Percentiles rank a stretch among this genome's conserved stretches.
Evolutionary conservation across 2,888 invertebrate genomes (phyloP).

Genomic region (Folsomia manolachei): DNA sequence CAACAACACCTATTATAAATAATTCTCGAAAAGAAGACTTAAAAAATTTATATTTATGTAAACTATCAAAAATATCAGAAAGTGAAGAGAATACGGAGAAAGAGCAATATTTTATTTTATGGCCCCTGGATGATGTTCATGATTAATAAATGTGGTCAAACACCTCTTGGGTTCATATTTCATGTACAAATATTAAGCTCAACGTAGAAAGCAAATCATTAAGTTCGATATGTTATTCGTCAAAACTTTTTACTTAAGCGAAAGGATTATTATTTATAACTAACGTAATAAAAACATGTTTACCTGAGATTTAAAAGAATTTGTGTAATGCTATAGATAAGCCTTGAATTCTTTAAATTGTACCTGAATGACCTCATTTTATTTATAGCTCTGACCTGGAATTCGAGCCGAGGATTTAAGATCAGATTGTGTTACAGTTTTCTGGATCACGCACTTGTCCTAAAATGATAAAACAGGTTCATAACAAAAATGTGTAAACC

Average conservation of each 20-base stretch:
- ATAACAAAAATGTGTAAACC: no score
- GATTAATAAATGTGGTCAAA: not conserved
- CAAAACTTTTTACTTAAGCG: not conserved
- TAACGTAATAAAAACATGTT: not conserved
- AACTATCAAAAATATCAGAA: not conserved
- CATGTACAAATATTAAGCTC: not conserved
- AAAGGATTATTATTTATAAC: slow-evolving; percentile 4
- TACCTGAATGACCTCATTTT: not conserved
- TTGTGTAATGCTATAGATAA: not conserved
- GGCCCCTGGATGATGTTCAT: not conserved
- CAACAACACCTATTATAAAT: not conserved
- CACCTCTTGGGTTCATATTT: not conserved
- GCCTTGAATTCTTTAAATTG: no score
- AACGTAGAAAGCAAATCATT: slow-evolving; percentile 6
- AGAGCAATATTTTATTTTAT: slow-evolving; percentile 1
- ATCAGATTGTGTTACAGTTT: no score
- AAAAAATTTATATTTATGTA: not conserved
- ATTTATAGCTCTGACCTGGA: not conserved
- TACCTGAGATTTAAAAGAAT: not conserved
- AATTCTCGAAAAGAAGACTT: not conserved
- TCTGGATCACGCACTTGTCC: no score
- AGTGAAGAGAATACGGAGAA: not conserved
- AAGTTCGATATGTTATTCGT: not conserved
- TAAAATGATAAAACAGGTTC: not conserved
- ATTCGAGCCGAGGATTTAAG: no score